Conservation (phyloP, 2,113 vertebrate species). For the Gambusia affinis region DNA sequence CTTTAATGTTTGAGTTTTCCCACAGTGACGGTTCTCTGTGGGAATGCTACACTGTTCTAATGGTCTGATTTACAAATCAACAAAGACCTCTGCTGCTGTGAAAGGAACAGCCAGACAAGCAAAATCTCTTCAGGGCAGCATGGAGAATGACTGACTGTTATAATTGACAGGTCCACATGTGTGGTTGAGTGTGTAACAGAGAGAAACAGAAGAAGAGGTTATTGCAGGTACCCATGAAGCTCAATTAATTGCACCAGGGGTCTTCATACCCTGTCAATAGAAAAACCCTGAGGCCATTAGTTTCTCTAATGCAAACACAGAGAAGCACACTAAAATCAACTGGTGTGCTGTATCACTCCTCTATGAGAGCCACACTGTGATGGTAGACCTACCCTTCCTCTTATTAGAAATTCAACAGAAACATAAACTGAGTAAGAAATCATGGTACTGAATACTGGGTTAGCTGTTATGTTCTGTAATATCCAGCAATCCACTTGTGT, state of each 20-base stretch:
- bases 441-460: too few relatives aligned
- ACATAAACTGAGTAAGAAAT: too few relatives aligned
- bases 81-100: conserved; percentile 49
- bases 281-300: conserved; percentile 44
- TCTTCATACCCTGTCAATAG: conserved; percentile 41
- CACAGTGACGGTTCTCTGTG: conserved; percentile 24
- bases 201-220: conserved; percentile 15
- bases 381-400: conserved; percentile 1
- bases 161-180: conserved; percentile 48
- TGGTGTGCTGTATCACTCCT: background rate
- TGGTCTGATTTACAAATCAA: conserved; percentile 61
- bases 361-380: conserved; percentile 7
- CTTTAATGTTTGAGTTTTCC: conserved; percentile 6
- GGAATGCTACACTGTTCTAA: conserved; percentile 53
- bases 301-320: conserved; percentile 24
- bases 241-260: conserved; percentile 49
- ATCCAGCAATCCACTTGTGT: too few relatives aligned
- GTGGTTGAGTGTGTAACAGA: conserved; percentile 3
- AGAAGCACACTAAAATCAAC: conserved; percentile 10
- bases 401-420: too few relatives aligned
- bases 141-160: conserved; percentile 45
- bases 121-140: conserved; percentile 23
- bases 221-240: conserved; percentile 40
- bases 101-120: conserved; percentile 42
- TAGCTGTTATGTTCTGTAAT: too few relatives aligned